These are phyloP conservation scores for Drosophila lini DNA, from an alignment of 1,140 invertebrate species.

Conservation along the genomic window DNA sequence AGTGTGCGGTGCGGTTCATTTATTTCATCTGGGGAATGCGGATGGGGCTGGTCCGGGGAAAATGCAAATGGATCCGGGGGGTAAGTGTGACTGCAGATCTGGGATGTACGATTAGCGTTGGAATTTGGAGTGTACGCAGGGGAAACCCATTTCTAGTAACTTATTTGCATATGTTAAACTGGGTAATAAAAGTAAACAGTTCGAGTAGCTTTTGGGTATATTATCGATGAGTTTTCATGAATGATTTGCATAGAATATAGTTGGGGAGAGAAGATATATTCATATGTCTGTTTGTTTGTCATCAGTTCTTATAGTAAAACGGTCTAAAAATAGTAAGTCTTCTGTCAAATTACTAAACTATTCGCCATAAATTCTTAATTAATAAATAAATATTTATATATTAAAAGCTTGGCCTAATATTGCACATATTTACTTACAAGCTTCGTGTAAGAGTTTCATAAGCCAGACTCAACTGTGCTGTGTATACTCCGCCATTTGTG, in stretches of 20 bases:
- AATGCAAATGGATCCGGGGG: background rate
- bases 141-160: conserved; percentile 6
- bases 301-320: background rate
- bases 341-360: too few relatives aligned
- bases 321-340: background rate
- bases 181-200: conserved; percentile 1
- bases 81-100: conserved; percentile 10
- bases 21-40: conserved; percentile 35
- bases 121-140: conserved; percentile 15
- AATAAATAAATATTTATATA: background rate
- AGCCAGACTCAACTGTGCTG: background rate
- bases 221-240: background rate
- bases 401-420: background rate
- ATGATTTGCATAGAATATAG: background rate
- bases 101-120: conserved; percentile 20
- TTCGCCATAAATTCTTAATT: background rate
- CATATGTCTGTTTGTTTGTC: background rate
- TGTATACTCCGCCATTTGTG: background rate
- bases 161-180: background rate
- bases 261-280: background rate
- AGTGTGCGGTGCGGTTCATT: conserved; percentile 28
- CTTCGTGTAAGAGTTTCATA: conserved; percentile 5
- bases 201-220: background rate
- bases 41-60: conserved; percentile 16
- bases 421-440: background rate